Conservation (phyloP, 2,797 vertebrate species). For the Ceryle rudis region DNA sequence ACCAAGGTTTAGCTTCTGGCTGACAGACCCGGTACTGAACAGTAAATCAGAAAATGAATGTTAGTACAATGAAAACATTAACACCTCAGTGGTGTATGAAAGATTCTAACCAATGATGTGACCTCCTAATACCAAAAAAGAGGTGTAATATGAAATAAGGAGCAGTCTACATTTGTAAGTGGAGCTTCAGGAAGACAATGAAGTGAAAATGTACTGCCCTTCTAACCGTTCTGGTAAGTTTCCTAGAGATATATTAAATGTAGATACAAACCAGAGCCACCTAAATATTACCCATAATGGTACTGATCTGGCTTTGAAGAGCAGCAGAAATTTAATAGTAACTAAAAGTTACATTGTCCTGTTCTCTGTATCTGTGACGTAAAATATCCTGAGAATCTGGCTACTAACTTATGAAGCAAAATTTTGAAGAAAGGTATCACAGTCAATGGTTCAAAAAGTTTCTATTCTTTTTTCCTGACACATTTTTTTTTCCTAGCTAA, state of each 20-base stretch:
- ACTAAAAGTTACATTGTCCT: neutral
- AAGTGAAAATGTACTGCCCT: neutral
- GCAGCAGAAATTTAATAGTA: neutral
- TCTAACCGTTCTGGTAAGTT: neutral
- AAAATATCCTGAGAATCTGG: neutral
- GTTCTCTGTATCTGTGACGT: neutral
- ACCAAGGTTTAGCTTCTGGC: neutral
- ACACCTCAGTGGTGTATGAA: neutral
- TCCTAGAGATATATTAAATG: neutral
- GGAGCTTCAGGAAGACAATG: neutral
- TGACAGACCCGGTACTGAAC: neutral
- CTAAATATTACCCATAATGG: neutral
- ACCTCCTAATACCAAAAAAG: neutral
- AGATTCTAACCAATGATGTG: neutral
- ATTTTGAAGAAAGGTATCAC: neutral
- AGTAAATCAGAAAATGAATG: neutral
- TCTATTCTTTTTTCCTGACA: neutral
- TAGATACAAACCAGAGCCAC: neutral
- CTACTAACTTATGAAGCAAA: neutral
- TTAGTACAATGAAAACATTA: constrained; percentile 7
- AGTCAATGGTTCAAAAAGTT: neutral
- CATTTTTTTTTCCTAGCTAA: neutral
- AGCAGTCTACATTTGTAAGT: neutral
- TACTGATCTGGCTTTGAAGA: neutral
- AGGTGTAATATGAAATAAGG: neutral